phyloP scores from a whole-genome alignment of 1,140 invertebrate species.

The Pseudomyrmex cubaensis region DNA sequence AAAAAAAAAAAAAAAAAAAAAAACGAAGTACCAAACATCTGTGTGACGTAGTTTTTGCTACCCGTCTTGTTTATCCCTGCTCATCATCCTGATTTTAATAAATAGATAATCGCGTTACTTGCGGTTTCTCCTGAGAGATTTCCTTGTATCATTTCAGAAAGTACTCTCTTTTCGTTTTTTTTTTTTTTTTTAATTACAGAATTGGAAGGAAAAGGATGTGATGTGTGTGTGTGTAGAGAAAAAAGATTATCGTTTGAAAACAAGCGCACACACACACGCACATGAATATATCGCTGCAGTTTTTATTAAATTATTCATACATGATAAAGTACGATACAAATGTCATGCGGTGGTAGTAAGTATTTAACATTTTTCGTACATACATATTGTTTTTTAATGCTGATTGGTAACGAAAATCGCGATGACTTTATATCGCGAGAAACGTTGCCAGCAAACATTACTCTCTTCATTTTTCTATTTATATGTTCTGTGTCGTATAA shows the following conservation, averaged over 20 bases:
- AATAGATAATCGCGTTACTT: no score
- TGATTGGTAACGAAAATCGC: background rate
- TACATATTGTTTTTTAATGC: background rate
- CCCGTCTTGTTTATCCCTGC: background rate
- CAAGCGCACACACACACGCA: background rate
- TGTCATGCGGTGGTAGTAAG: background rate
- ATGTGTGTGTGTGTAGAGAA: background rate
- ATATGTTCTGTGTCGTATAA: background rate
- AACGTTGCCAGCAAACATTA: background rate
- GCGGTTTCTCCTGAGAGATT: no score
- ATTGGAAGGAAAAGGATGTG: background rate
- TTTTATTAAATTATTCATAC: constrained; percentile 15
- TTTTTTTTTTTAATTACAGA: background rate
- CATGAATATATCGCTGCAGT: background rate
- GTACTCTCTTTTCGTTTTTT: background rate
- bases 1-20: constrained; percentile 75
- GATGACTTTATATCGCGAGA: background rate
- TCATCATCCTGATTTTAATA: background rate
- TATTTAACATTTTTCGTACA: background rate
- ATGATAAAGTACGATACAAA: background rate
- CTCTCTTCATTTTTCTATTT: background rate
- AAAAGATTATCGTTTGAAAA: constrained; percentile 6
- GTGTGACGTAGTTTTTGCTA: constrained; percentile 22
- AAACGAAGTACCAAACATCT: constrained; percentile 56
- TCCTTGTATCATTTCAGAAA: background rate